Evolutionary conservation across 2,797 vertebrate genomes (phyloP).

Genomic region (Melanogrammus aeglefinus): DNA sequence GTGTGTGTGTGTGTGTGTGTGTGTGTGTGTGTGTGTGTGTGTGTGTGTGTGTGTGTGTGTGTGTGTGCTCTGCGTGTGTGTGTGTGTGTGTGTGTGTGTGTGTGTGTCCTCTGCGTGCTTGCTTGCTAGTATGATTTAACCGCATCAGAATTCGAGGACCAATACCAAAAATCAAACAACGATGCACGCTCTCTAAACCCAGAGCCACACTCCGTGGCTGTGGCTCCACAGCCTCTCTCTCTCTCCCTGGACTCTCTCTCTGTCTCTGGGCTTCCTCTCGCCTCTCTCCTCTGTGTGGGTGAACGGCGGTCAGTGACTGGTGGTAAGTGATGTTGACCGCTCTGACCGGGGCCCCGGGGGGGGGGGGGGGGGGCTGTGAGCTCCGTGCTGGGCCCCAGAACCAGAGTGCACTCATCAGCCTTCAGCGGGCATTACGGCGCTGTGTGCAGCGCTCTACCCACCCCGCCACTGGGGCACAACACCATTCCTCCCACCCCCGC

Average conservation of each 20-base stretch:
- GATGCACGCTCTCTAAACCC: neutral
- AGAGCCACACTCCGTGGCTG: neutral
- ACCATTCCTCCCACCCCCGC: neutral
- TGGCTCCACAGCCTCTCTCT: neutral
- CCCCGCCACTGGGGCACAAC: conserved; percentile 21
- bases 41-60: conserved; percentile 11
- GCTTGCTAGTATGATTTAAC: neutral
- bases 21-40: conserved; percentile 10
- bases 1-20: neutral
- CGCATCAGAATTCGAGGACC: neutral
- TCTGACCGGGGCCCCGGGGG: conserved; percentile 40
- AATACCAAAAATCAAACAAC: neutral
- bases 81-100: conserved; percentile 1
- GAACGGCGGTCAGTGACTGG: neutral
- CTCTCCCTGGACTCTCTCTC: neutral
- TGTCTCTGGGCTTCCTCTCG: conserved; percentile 18
- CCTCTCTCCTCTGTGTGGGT: conserved; percentile 3
- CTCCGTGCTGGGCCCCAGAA: conserved; percentile 44
- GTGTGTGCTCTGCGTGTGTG: neutral
- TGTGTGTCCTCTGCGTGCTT: neutral
- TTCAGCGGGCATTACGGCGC: conserved; percentile 46
- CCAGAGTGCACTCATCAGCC: conserved; percentile 48
- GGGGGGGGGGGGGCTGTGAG: conserved; percentile 36
- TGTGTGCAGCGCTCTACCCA: conserved; percentile 16
- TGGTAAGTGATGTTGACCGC: conserved; percentile 48